Percentiles rank a stretch among this genome's conserved stretches.
These are phyloP conservation scores for Podiceps cristatus DNA, from an alignment of 2,113 vertebrate species.

Conservation along the genomic window DNA sequence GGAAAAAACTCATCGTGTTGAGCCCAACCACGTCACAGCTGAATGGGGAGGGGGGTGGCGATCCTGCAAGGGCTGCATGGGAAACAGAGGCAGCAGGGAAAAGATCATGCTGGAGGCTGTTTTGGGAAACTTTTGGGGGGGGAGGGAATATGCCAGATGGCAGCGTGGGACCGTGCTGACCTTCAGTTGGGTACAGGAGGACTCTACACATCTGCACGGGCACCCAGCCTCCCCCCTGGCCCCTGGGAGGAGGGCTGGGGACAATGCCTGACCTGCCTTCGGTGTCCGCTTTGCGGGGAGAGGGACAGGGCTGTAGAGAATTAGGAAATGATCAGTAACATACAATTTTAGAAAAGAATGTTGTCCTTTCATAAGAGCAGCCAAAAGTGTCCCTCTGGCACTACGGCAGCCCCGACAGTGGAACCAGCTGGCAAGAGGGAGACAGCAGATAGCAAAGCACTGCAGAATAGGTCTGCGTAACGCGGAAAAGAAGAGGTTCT, in stretches of 20 bases:
- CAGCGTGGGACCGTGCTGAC: background rate
- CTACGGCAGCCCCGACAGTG: background rate
- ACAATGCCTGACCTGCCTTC: background rate
- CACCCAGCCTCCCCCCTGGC: background rate
- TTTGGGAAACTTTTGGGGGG: background rate
- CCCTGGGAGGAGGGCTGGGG: background rate
- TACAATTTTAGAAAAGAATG: conserved; percentile 1
- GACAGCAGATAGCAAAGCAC: background rate
- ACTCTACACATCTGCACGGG: background rate
- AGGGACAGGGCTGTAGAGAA: background rate
- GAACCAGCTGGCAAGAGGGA: conserved; percentile 25
- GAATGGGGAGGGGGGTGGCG: background rate
- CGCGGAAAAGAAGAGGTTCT: background rate
- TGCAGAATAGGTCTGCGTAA: background rate
- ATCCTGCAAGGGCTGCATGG: background rate
- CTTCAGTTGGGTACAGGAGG: conserved; percentile 7
- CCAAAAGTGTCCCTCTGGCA: conserved; percentile 52
- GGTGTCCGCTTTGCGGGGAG: background rate
- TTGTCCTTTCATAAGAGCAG: conserved; percentile 11
- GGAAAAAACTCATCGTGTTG: background rate
- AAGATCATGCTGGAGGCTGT: background rate
- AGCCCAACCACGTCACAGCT: background rate
- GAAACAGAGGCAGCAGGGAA: background rate
- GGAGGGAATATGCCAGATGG: background rate
- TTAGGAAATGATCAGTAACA: background rate